Evolutionary conservation across 2,113 vertebrate species (phyloP), one percentile per base, ranked within the genome.

Genomic region (Paradoxurus hermaphroditus): DNA sequence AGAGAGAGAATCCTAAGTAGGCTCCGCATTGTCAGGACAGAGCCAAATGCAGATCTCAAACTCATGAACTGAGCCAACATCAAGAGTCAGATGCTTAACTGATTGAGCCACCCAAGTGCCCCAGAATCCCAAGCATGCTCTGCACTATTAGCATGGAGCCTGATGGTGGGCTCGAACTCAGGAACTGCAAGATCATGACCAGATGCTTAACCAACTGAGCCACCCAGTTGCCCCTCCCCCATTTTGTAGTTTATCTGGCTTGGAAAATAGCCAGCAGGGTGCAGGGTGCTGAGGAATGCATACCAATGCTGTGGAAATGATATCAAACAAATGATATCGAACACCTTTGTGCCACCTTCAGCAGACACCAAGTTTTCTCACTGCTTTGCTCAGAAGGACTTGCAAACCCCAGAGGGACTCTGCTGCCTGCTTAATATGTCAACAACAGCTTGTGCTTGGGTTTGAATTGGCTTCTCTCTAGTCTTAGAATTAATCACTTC

Each of bases 401-500:
- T 95, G 83, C 51, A 86, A 96, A 70, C 70, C 88, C 86, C 72
- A 41, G 85, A 92, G 29, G 41, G 62, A 97, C 94, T 86, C 21
- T 7, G 77, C 95, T 89, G 90, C n/a, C 75, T 70, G 70, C 53
- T 65, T 93, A 79, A 46, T 39, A 14, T 78, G 49, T 70, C 49
- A 93, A 67, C 36, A 85, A 86, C 95, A 72, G 81, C 91, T 97
- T 95, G 44, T 75, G 81, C 85, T 96, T 67, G 49, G 67, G n/a
- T 96, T 46, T 75, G 70, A 79, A 93, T 73, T 86, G 77, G 79
- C 90, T 98, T 63, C 19, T 41, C 29, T 91, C 96, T 67, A 25
- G 46, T 87, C 41, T 95, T 97, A 59, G 18, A 82, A 95, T 97
- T 97, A 96, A 97, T 94, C 94, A 96, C 62, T 75, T 98, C 31